phyloP scores from a whole-genome alignment of 2,888 invertebrate species.

The Thumatha senex region DNA sequence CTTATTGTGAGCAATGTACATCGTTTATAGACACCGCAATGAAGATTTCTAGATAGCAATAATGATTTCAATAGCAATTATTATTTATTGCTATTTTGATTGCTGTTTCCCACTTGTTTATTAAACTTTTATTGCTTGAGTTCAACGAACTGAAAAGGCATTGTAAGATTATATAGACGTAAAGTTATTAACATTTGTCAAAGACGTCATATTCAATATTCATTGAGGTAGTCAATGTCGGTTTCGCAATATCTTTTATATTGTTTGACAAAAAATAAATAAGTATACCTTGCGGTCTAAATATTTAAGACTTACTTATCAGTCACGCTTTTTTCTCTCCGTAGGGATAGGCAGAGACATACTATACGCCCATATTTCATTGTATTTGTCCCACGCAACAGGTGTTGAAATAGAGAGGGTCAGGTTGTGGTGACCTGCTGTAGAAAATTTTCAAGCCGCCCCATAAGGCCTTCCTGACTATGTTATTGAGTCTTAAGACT shows the following conservation, averaged over 20 bases:
- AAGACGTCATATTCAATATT: background rate
- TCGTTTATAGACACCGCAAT: slow-evolving; percentile 31
- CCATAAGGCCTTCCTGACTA: too few relatives aligned
- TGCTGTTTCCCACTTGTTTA: slow-evolving; percentile 21
- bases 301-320: too few relatives aligned
- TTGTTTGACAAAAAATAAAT: background rate
- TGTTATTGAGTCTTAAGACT: background rate
- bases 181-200: background rate
- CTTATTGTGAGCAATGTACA: slow-evolving; percentile 38
- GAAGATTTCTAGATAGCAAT: slow-evolving; percentile 35
- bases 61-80: slow-evolving; percentile 35
- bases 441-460: too few relatives aligned
- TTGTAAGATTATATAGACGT: background rate
- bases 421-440: too few relatives aligned
- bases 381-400: too few relatives aligned
- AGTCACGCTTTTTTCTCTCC: too few relatives aligned
- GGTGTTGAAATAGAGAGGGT: too few relatives aligned
- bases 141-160: slow-evolving; percentile 2
- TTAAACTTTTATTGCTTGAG: slow-evolving; percentile 5
- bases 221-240: background rate
- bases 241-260: background rate
- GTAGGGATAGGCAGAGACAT: too few relatives aligned
- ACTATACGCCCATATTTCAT: too few relatives aligned
- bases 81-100: slow-evolving; percentile 36
- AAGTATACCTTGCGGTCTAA: too few relatives aligned